Base-by-base conservation (phyloP, 1,140 invertebrate species). In the Lepidurus arcticus region DNA sequence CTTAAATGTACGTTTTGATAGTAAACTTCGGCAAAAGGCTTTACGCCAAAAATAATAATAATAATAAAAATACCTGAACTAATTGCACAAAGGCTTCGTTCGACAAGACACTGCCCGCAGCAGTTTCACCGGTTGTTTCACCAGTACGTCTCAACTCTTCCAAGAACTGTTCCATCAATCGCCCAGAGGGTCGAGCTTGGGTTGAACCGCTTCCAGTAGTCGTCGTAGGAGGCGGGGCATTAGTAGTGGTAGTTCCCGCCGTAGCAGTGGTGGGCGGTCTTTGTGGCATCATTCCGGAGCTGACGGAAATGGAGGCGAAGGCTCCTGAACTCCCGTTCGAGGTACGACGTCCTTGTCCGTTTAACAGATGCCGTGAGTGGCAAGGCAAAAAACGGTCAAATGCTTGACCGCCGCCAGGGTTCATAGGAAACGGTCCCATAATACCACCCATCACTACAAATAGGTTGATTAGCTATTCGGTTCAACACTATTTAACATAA, bases 381-480 rank as follows among this genome's bases (percentile, higher is more conserved):
- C 86, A 87, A 0, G 84, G 85, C 9, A 87, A 81, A 79, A 84
- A 85, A 5, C 84, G 84, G 77, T 87, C 86, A 76, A 85, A 84
- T 76, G 80, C 76, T 65, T 65, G 53, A 16, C 16, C 53, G 16
- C 53, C 53, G 53, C 53, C 53, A 1, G 53, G 53, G 21, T 65
- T 65, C 16, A 65, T 13, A 13, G 53, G 53, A 21, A 77, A 76
- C 45, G 78, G 16, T 24, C 76, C 44, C 44, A 74, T 73, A 65
- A 79, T 76, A n/a, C 76, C 80, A 43, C 83, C 80, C 24, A 84
- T 80, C 74, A 65, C 53, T 65, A 16, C 24, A 65, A 65, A 65
- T 4, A 34, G 34, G 3, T 34, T 34, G 34, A 34, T 34, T 34
- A 34, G 2, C 3, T 34, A 34, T 34, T 34, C 34, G 34, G 34